Evolutionary conservation across 2,113 vertebrate species (phyloP).

Genomic region (Osmerus eperlanus): DNA sequence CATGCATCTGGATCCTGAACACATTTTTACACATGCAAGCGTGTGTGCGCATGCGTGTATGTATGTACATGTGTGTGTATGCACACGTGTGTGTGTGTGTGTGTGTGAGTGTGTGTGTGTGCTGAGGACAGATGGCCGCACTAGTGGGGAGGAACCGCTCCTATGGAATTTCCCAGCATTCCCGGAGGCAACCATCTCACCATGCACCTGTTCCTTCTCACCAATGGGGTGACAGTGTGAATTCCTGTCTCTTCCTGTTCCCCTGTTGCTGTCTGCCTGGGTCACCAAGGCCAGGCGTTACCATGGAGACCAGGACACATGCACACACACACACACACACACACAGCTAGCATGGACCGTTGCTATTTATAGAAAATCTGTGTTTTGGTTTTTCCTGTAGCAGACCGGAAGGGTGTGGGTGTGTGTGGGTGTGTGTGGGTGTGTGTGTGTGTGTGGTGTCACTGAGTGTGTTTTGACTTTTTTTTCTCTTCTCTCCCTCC

Average conservation of each 20-base stretch:
- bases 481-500: constrained; percentile 7
- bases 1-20: too few relatives aligned
- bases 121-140: constrained; percentile 59
- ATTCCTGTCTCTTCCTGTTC: constrained; percentile 17
- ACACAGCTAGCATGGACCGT: too few relatives aligned
- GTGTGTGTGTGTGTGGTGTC: too few relatives aligned
- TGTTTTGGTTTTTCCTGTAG: too few relatives aligned
- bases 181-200: constrained; percentile 46
- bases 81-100: background rate
- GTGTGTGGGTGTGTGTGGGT: too few relatives aligned
- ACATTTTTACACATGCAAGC: background rate
- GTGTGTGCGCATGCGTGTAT: background rate
- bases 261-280: constrained; percentile 3
- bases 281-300: too few relatives aligned
- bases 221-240: background rate
- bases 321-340: too few relatives aligned
- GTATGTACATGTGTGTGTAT: constrained; percentile 1
- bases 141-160: constrained; percentile 35
- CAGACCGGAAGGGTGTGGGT: too few relatives aligned
- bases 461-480: background rate
- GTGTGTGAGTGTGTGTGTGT: constrained; percentile 48
- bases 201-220: constrained; percentile 47
- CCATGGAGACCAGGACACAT: too few relatives aligned
- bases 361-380: too few relatives aligned
- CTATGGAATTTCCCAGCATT: constrained; percentile 55